These are phyloP conservation scores for Heliconius eleuchia DNA, from an alignment of 1,140 invertebrate species.

Conservation along the genomic window DNA sequence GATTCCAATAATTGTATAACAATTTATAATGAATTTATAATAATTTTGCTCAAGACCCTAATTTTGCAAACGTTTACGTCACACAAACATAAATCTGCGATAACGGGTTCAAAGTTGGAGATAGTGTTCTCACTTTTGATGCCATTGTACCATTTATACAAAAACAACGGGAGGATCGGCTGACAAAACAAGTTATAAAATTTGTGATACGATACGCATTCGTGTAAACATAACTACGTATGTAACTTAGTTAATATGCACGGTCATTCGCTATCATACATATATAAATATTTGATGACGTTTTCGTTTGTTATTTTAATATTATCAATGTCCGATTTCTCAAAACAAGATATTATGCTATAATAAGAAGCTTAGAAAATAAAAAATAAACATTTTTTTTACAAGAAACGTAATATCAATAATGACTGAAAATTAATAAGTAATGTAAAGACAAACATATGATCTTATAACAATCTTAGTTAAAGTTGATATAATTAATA, in stretches of 20 bases:
- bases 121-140: slow-evolving; percentile 39
- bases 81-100: slow-evolving; percentile 34
- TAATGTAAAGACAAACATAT: too few relatives aligned
- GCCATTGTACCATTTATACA: slow-evolving; percentile 41
- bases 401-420: not conserved
- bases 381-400: not conserved
- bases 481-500: too few relatives aligned
- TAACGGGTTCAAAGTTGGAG: slow-evolving; percentile 49
- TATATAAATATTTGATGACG: slow-evolving; percentile 19
- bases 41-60: slow-evolving; percentile 17
- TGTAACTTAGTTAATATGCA: not conserved
- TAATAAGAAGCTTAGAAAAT: not conserved
- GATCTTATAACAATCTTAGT: too few relatives aligned
- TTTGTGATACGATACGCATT: slow-evolving; percentile 17
- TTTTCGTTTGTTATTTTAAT: slow-evolving; percentile 1
- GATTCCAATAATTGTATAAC: not conserved
- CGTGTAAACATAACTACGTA: slow-evolving; percentile 21
- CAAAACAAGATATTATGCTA: not conserved
- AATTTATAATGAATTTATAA: not conserved
- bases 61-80: slow-evolving; percentile 33
- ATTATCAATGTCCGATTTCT: not conserved
- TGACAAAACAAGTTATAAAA: slow-evolving; percentile 26
- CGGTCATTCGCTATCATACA: not conserved
- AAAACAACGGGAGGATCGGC: slow-evolving; percentile 29
- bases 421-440: too few relatives aligned